These are phyloP conservation scores for Hemicordylus capensis DNA, from an alignment of 2,113 vertebrate genomes.

Conservation along the genomic window DNA sequence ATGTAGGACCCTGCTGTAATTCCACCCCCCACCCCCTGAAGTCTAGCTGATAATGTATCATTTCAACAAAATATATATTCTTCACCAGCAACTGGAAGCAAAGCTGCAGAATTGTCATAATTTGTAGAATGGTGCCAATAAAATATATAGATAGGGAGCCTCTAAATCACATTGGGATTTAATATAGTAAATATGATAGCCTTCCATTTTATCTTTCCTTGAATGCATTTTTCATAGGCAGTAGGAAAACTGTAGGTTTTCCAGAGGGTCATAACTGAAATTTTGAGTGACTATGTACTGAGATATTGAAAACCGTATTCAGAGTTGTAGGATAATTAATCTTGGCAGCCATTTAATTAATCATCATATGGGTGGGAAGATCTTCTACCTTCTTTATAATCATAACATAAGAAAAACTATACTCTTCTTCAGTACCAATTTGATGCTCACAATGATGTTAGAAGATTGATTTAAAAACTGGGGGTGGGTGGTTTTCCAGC, in stretches of 20 bases:
- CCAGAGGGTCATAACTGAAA: neutral
- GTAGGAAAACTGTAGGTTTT: slow-evolving; percentile 48
- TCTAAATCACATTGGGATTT: slow-evolving; percentile 37
- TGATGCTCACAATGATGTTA: neutral
- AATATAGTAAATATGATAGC: slow-evolving; percentile 55
- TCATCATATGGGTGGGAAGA: neutral
- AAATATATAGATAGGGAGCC: slow-evolving; percentile 57
- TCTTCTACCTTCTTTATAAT: slow-evolving; percentile 48
- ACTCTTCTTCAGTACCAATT: too few relatives aligned
- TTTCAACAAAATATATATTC: neutral
- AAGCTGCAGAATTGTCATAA: slow-evolving; percentile 25
- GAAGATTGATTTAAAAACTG: neutral
- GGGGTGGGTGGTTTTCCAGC: too few relatives aligned
- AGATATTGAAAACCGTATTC: neutral
- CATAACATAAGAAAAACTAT: neutral
- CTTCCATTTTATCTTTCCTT: slow-evolving; percentile 45
- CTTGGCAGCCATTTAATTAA: neutral
- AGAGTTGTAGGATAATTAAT: neutral
- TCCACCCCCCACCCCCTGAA: rapidly evolving
- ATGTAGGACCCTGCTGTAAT: neutral
- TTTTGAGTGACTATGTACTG: neutral
- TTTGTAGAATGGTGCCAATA: slow-evolving; percentile 53
- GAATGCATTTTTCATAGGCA: slow-evolving; percentile 45
- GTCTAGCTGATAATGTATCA: slow-evolving; percentile 17
- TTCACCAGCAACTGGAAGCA: slow-evolving; percentile 24